Percentiles rank a stretch among this genome's conserved stretches.
Evolutionary conservation across 2,797 vertebrate genomes (phyloP).

Genomic region (Chelmon rostratus): DNA sequence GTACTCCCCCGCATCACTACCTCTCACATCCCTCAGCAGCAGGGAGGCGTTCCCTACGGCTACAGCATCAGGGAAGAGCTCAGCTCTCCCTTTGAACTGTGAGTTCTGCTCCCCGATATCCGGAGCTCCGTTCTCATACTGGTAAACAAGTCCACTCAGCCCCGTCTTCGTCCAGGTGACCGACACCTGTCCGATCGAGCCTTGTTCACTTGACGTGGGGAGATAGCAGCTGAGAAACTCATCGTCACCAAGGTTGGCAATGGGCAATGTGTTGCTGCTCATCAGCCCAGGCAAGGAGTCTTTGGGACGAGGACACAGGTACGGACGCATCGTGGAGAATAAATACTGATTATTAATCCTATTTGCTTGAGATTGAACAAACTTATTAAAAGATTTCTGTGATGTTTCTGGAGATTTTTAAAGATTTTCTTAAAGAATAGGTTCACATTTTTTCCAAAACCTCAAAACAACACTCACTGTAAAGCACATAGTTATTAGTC

Average conservation of each 20-base stretch:
- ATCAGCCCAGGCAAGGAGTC: constrained; percentile 34
- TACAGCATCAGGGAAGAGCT: constrained; percentile 43
- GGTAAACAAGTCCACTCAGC: constrained; percentile 81
- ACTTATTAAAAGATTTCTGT: neutral
- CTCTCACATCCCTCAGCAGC: constrained; percentile 59
- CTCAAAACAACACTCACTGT: neutral
- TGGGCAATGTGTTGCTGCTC: constrained; percentile 58
- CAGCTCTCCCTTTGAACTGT: constrained; percentile 80
- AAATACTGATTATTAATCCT: neutral
- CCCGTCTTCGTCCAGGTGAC: constrained; percentile 88
- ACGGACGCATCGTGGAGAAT: neutral
- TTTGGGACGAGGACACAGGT: constrained; percentile 23
- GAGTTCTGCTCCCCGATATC: constrained; percentile 80
- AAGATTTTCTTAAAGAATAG: neutral
- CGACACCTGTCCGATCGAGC: constrained; percentile 46
- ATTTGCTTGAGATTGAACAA: neutral
- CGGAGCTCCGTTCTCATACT: constrained; percentile 78
- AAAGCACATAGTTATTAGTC: neutral
- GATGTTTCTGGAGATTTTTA: neutral
- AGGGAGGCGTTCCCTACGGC: constrained; percentile 67
- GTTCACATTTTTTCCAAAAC: neutral
- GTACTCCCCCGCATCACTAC: constrained; percentile 59
- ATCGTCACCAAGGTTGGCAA: constrained; percentile 74
- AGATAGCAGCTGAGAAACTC: constrained; percentile 79
- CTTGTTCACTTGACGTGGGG: neutral